Percentiles rank a stretch among this genome's conserved stretches.
Conservation (phyloP, 2,888 invertebrate species). For the Xanthia togata region DNA sequence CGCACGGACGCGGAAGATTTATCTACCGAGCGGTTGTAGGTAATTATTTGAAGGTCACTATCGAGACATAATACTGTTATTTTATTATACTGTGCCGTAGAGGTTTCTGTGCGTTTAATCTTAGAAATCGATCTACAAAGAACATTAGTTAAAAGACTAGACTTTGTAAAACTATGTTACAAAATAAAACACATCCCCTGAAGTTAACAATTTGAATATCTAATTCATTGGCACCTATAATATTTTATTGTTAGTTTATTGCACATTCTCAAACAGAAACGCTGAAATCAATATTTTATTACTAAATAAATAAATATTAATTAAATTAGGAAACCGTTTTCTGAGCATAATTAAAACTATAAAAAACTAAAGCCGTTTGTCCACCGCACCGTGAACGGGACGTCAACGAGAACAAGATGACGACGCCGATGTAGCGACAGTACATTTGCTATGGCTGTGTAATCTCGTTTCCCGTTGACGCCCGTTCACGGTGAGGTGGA, state of each 20-base stretch:
- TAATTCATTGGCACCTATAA: constrained; percentile 63
- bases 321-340: constrained; percentile 79
- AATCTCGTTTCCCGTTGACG: no score
- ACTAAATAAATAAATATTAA: constrained; percentile 60
- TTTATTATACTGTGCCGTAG: not conserved
- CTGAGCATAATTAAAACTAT: constrained; percentile 75
- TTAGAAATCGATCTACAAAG: constrained; percentile 39
- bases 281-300: constrained; percentile 29
- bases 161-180: constrained; percentile 61
- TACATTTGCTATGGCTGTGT: no score
- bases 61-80: no score
- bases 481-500: no score
- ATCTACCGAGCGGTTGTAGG: no score
- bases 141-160: constrained; percentile 67
- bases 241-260: constrained; percentile 61
- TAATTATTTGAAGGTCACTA: no score
- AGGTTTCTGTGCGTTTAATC: constrained; percentile 11
- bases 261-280: constrained; percentile 56
- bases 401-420: no score
- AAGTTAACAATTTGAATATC: constrained; percentile 40
- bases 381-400: no score
- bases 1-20: no score
- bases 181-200: constrained; percentile 41
- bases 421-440: no score
- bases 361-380: constrained; percentile 5